phyloP scores from a whole-genome alignment of 2,797 vertebrate species.

The Scolopax bukidnonensis region DNA sequence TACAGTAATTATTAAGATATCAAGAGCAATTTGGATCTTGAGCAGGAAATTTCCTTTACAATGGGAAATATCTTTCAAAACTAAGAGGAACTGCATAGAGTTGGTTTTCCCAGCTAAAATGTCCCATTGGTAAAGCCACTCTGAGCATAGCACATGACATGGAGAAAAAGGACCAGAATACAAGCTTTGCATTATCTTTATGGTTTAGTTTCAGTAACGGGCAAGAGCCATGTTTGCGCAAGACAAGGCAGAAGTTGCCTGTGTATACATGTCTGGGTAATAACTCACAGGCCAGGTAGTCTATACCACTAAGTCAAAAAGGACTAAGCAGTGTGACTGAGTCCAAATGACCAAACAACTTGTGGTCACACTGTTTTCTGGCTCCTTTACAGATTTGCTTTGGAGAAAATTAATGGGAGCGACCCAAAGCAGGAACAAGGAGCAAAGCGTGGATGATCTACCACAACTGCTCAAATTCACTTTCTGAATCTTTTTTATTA shows the following conservation, averaged over 20 bases:
- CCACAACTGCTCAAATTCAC: background rate
- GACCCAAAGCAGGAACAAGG: background rate
- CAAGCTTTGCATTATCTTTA: background rate
- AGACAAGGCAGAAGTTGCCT: background rate
- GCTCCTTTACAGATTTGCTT: background rate
- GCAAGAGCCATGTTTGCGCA: background rate
- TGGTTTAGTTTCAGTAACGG: background rate
- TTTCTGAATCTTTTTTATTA: background rate
- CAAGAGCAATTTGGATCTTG: background rate
- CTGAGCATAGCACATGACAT: accelerated
- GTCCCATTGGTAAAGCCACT: background rate
- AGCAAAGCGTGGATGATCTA: background rate
- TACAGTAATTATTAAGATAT: background rate
- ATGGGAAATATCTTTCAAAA: background rate
- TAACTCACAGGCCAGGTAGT: background rate
- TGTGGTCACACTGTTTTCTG: background rate
- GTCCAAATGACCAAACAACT: background rate
- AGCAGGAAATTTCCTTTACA: background rate
- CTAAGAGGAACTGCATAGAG: background rate
- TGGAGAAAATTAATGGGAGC: background rate
- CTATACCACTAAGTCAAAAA: background rate
- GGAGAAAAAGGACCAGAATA: background rate
- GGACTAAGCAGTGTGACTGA: background rate
- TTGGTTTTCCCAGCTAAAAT: background rate
- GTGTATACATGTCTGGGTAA: background rate